Conservation (phyloP, 2,113 vertebrate species). For the Bufo gargarizans region DNA sequence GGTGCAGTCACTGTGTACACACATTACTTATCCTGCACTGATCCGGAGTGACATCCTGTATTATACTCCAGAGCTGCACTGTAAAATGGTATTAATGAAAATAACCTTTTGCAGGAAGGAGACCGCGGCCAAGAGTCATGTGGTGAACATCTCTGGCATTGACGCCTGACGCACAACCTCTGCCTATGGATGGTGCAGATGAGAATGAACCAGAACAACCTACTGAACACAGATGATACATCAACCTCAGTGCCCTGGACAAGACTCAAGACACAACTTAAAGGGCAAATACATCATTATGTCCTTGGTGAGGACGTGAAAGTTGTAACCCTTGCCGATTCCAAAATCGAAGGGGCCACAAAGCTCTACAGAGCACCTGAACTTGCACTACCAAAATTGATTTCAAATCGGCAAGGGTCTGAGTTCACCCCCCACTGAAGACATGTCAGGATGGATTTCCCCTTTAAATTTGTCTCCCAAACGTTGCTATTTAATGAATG, state of each 20-base stretch:
- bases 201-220: neutral
- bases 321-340: neutral
- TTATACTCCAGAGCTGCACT: neutral
- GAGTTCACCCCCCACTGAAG: too few relatives aligned
- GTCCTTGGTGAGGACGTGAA: neutral
- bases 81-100: too few relatives aligned
- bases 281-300: neutral
- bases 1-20: too few relatives aligned
- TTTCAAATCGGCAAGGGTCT: neutral
- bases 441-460: neutral
- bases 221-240: neutral
- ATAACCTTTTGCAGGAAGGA: slow-evolving; percentile 29
- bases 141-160: slow-evolving; percentile 43
- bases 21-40: neutral
- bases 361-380: neutral
- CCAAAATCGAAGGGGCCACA: neutral
- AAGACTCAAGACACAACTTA: neutral
- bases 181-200: neutral
- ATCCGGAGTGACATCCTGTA: neutral
- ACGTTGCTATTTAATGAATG: neutral
- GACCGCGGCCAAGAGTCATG: slow-evolving; percentile 21
- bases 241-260: neutral
- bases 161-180: slow-evolving; percentile 14
- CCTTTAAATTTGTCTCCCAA: neutral
- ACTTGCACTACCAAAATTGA: neutral